Base-by-base conservation (phyloP, 2,113 vertebrate species). In the Crypturellus undulatus region DNA sequence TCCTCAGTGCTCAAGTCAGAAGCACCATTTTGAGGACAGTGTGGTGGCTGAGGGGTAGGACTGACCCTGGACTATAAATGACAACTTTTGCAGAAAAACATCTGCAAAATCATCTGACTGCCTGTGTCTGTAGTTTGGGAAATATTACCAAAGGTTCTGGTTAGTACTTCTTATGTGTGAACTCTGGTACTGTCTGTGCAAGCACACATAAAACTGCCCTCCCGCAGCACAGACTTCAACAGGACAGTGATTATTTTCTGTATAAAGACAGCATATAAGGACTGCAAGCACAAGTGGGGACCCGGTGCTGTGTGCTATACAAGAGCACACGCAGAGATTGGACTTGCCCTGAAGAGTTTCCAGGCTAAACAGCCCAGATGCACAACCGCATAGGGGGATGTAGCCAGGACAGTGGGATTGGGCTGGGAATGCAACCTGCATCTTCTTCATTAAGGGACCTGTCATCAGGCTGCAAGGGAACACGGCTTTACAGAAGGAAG, bases 401-500 rank as follows among this genome's bases (percentile, higher is more conserved):
- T 79, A 70, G 72, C 0, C 1, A 68, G 83, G 28, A 88, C 49
- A 20, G 2, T 17, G 10, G 76, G 86, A 96, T 90, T 96, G 94
- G 83, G 54, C 79, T 95, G 93, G 93, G 93, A 96, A 83, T 88
- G 85, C 63, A 90, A 58, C 59, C 63, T 62, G 49, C 7, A 0
- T 83, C 69, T 58, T 73, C 76, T 95, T 91, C 86, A 73, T 79
- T 79, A 90, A 92, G 91, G 64, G 91, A 40, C 45, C 92, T 94
- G 86, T 92, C 94, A 93, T 58, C 79, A 26, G 76, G 63, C 68
- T 38, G 0, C 11, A 0, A 36, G 92, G 89, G 89, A 93, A 45
- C 0, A 26, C 54, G 72, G 79, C 71, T 94, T 79, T 88, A 76
- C 83, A 62, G 89, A 58, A 49, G 77, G 79, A 92, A 86, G 83